phyloP scores from a whole-genome alignment of 2,797 vertebrate genomes.

The Premnoplex brunnescens region DNA sequence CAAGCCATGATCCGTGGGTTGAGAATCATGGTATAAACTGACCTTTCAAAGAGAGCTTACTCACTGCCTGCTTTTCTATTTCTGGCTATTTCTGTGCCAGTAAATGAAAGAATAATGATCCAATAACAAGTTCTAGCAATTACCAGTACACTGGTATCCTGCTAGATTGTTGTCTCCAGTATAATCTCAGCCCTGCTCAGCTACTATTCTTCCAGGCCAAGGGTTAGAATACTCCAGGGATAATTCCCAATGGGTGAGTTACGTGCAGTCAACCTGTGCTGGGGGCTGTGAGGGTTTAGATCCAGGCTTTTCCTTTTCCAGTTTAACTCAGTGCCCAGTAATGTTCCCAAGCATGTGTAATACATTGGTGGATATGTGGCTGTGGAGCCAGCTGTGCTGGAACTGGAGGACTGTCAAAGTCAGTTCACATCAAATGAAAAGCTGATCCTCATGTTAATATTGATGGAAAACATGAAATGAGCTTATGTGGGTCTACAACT shows the following conservation, averaged over 20 bases:
- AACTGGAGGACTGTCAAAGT: neutral
- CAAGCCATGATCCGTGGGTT: neutral
- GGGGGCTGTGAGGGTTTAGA: neutral
- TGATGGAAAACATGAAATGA: neutral
- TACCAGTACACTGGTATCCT: neutral
- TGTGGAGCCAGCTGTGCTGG: neutral
- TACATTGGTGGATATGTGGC: neutral
- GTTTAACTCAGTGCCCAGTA: neutral
- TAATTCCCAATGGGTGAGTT: neutral
- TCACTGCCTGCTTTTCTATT: constrained; percentile 1
- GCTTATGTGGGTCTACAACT: neutral
- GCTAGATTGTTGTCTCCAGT: neutral
- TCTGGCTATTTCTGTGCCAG: neutral
- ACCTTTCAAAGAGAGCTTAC: neutral
- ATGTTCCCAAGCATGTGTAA: neutral
- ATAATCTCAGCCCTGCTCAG: neutral
- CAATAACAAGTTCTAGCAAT: neutral
- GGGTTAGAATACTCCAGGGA: neutral
- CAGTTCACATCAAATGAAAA: neutral
- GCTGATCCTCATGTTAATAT: neutral
- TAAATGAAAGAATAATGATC: neutral
- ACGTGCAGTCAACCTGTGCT: neutral
- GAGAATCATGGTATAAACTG: neutral
- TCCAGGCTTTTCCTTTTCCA: neutral
- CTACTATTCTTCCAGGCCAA: neutral